Evolutionary conservation across 2,797 vertebrate species (phyloP).

Genomic region (Myiotriccus ornatus): DNA sequence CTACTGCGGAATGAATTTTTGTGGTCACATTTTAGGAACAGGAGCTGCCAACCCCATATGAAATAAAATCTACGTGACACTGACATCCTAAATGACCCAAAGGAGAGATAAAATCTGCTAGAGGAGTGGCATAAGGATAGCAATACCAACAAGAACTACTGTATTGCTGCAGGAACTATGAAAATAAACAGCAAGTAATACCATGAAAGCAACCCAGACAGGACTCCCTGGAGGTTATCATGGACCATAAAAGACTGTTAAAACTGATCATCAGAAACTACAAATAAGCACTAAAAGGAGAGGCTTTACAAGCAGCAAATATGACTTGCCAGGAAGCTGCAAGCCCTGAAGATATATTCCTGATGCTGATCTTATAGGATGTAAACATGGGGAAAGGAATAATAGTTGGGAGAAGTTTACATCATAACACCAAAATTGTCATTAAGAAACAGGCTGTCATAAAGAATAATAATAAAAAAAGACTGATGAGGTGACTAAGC

Average conservation of each 20-base stretch:
- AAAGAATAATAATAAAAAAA: neutral
- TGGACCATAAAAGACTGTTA: neutral
- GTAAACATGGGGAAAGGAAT: neutral
- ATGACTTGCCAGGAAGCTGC: neutral
- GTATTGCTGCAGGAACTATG: neutral
- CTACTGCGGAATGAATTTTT: neutral
- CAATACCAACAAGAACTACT: neutral
- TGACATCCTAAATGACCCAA: neutral
- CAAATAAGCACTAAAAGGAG: neutral
- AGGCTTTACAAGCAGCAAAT: neutral
- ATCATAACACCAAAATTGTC: fast-evolving
- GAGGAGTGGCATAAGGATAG: neutral
- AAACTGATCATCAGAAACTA: neutral
- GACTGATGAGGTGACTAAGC: neutral
- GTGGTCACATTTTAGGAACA: neutral
- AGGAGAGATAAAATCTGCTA: neutral
- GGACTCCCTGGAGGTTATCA: neutral
- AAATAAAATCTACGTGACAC: neutral
- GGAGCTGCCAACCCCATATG: neutral
- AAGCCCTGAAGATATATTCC: neutral
- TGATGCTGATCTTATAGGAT: neutral
- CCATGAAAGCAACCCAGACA: neutral
- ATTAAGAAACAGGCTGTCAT: neutral
- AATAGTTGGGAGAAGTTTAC: neutral
- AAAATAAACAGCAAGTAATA: neutral